These are phyloP conservation scores for Speoplatyrhinus poulsoni DNA, from an alignment of 2,113 vertebrate species.

Conservation along the genomic window DNA sequence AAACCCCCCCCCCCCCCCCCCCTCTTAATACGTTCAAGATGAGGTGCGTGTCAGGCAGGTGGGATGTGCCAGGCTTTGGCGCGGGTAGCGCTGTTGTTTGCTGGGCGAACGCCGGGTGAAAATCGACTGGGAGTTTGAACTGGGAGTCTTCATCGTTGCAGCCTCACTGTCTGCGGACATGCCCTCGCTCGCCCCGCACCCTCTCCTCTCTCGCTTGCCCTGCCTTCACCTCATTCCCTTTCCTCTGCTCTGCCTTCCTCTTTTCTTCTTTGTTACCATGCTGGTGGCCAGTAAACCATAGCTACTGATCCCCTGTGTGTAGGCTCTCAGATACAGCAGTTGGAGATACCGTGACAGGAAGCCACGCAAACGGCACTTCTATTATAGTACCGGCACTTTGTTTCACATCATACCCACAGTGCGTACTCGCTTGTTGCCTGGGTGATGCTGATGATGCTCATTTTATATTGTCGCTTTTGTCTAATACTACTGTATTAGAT, in stretches of 20 bases:
- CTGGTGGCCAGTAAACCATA: too few species aligned
- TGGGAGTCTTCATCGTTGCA: constrained; percentile 6
- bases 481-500: too few species aligned
- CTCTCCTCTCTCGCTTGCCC: constrained; percentile 1
- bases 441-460: too few species aligned
- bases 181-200: too few species aligned
- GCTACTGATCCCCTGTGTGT: constrained; percentile 11
- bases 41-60: too few species aligned
- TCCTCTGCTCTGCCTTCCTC: background rate
- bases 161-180: background rate
- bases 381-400: constrained; percentile 15
- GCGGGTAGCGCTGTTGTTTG: constrained; percentile 5
- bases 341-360: constrained; percentile 18
- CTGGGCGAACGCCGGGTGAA: too few species aligned
- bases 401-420: too few species aligned
- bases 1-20: too few species aligned
- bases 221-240: background rate
- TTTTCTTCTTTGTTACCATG: background rate
- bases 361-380: constrained; percentile 34
- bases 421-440: too few species aligned
- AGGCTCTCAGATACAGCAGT: constrained; percentile 14
- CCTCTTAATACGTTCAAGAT: too few species aligned
- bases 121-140: constrained; percentile 8
- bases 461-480: too few species aligned
- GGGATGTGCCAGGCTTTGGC: constrained; percentile 14